Conservation (phyloP, 2,888 invertebrate species). For the Hydrotaea diabolus region DNA sequence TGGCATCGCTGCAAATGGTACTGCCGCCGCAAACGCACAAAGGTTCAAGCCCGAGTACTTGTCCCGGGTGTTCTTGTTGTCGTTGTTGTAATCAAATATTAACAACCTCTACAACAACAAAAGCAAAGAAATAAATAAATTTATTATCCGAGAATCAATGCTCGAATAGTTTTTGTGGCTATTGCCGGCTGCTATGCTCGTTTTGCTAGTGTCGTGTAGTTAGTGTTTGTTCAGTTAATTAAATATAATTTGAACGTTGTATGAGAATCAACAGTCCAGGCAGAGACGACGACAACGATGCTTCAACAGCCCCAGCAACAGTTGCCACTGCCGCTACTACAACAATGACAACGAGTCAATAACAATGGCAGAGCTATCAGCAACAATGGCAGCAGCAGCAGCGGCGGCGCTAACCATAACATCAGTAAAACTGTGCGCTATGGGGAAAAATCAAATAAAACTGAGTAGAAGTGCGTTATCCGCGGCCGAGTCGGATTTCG, state of each 20-base stretch:
- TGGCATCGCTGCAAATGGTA: too few relatives aligned
- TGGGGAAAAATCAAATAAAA: not conserved
- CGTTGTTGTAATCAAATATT: not conserved
- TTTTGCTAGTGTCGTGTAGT: not conserved
- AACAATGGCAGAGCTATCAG: not conserved
- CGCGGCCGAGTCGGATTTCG: not conserved
- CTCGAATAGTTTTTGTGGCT: not conserved
- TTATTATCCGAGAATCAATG: not conserved
- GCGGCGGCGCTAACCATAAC: too few relatives aligned
- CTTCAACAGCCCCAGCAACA: not conserved
- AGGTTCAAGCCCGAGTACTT: not conserved
- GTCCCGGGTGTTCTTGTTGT: too few relatives aligned
- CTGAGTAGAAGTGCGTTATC: not conserved
- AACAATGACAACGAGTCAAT: not conserved
- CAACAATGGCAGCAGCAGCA: not conserved
- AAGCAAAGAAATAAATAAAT: not conserved
- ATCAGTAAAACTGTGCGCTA: not conserved
- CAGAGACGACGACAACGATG: too few relatives aligned
- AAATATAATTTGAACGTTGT: slow-evolving; percentile 4
- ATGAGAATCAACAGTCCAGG: slow-evolving; percentile 5
- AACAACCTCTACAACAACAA: not conserved
- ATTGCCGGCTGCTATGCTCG: not conserved
- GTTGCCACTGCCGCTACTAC: not conserved
- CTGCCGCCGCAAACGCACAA: not conserved
- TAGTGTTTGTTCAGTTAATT: slow-evolving; percentile 18